Base-by-base conservation (phyloP, 1,140 invertebrate species). In the Anastatus disparis region DNA sequence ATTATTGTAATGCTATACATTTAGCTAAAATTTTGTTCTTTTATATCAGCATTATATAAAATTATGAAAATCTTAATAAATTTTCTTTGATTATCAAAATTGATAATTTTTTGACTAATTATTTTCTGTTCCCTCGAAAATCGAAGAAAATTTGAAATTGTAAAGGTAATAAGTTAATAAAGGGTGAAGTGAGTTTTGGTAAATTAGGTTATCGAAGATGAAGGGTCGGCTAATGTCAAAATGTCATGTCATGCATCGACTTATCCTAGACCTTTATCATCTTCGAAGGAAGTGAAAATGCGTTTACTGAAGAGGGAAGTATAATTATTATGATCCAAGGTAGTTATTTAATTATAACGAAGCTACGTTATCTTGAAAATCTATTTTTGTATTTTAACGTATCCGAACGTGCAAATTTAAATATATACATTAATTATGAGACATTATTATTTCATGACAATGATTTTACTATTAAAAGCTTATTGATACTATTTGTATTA, bases 181-280 rank as follows among this genome's bases (percentile, higher is more conserved):
- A 22, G 58, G 40, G 10, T 22, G 44, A 7, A 27, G 24, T 35
- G 24, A 50, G 17, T 3, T 6, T 50, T 29, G 26, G n/a, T 6
- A 50, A 50, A 63, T 63, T 35, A 17, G 29, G 44, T 48, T 63
- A 42, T 35, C 9, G 26, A 2, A 15, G 26, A 8, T 26, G 15
- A 15, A 20, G 26, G 31, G 61, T 50, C 27, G 46, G 42, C 6
- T 31, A 50, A 48, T n/a, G 44, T 63, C 46, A 50, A 35, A 50
- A 63, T 26, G 61, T 63, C 61, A 63, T 63, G 61, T 63, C 61
- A 50, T 15, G 61, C 44, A 63, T 63, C 61, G 61, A 63, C 61
- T 63, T 63, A 63, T 38, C 44, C 46, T 31, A 29, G 46, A 50
- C 61, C 61, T 50, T 50, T 20, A 27, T 63, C 61, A 50, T 31